Evolutionary conservation across 2,113 vertebrate species (phyloP).

Genomic region (Vanacampus margaritifer): DNA sequence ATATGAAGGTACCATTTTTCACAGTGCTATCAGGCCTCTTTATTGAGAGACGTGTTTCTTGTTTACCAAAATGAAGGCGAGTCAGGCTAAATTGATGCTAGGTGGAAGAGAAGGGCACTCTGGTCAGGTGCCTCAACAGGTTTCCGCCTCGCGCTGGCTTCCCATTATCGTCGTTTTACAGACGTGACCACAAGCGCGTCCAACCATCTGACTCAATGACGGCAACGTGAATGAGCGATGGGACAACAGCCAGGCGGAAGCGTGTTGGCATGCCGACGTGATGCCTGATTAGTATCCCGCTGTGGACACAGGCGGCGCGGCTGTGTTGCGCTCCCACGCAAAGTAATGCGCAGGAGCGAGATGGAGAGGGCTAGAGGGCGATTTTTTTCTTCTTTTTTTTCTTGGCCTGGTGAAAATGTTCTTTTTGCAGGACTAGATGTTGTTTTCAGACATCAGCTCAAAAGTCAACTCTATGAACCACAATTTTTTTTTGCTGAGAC

Average conservation of each 20-base stretch:
- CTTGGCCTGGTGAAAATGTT: background rate
- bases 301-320: slow-evolving; percentile 34
- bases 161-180: slow-evolving; percentile 18
- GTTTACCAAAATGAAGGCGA: background rate
- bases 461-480: background rate
- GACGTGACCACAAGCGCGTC: slow-evolving; percentile 7
- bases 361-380: slow-evolving; percentile 9
- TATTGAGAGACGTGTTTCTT: slow-evolving; percentile 4
- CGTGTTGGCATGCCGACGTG: slow-evolving; percentile 22
- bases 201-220: background rate
- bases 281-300: slow-evolving; percentile 47
- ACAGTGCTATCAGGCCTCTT: background rate
- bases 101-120: slow-evolving; percentile 8
- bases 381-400: background rate
- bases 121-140: slow-evolving; percentile 15
- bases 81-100: background rate
- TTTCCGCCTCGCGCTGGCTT: slow-evolving; percentile 4
- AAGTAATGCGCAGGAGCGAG: slow-evolving; percentile 7
- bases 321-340: slow-evolving; percentile 19
- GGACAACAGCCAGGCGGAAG: slow-evolving; percentile 14
- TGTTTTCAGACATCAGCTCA: background rate
- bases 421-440: no score
- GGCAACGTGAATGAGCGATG: background rate
- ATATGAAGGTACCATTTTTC: no score
- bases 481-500: background rate